Evolutionary conservation across 2,797 vertebrate genomes (phyloP).

Genomic region (Prionace glauca): DNA sequence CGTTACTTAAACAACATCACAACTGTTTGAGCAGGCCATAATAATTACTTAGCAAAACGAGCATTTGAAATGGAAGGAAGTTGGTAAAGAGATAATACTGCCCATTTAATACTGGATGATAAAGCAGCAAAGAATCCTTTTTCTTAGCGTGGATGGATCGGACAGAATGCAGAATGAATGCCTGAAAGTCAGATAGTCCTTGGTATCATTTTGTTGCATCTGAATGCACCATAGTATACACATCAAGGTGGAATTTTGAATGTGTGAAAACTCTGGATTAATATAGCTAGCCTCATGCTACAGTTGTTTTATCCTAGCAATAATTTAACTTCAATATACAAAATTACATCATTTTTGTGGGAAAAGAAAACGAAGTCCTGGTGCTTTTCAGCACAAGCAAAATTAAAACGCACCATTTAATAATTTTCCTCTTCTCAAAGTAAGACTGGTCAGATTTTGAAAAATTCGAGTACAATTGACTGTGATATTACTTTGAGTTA

Average conservation of each 20-base stretch:
- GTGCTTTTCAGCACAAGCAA: background rate
- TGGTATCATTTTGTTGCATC: background rate
- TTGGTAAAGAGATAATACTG: background rate
- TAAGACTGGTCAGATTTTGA: background rate
- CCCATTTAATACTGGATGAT: background rate
- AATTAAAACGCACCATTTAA: background rate
- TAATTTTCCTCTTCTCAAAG: background rate
- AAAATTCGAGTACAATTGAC: background rate
- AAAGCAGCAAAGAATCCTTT: background rate
- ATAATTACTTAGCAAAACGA: background rate
- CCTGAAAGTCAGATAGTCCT: background rate
- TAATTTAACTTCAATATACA: background rate
- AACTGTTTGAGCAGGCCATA: background rate
- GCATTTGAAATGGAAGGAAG: background rate
- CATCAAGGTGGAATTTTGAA: background rate
- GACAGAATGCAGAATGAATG: background rate
- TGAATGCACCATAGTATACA: background rate
- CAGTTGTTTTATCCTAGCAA: background rate
- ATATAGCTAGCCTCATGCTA: background rate
- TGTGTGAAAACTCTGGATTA: background rate
- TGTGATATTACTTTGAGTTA: background rate
- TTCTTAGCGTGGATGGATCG: background rate
- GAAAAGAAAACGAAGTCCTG: background rate
- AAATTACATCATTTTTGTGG: background rate
- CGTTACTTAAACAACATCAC: background rate